Evolutionary conservation across 2,888 invertebrate genomes (phyloP).

Genomic region (Sarcophaga subvicina): DNA sequence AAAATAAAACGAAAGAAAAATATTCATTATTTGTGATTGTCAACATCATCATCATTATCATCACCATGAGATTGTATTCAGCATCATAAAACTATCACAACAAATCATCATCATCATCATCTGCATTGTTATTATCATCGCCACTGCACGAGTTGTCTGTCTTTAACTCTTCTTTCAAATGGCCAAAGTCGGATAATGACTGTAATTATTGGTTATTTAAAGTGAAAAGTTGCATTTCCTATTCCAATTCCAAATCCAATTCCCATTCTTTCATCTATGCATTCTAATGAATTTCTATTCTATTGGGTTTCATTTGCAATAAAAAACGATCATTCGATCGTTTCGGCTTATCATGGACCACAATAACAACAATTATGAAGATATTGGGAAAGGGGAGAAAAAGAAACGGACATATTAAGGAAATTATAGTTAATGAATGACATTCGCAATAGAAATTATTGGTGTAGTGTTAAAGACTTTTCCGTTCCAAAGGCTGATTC

Average conservation of each 20-base stretch:
- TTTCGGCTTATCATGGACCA: not conserved
- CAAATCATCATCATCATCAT: too few relatives aligned
- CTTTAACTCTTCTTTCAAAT: not conserved
- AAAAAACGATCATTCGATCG: not conserved
- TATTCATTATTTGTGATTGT: not conserved
- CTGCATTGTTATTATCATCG: too few relatives aligned
- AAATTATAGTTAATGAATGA: not conserved
- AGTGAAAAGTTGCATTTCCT: constrained; percentile 64
- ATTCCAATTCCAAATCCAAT: constrained; percentile 59
- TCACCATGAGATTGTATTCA: not conserved
- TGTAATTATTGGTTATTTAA: constrained; percentile 22
- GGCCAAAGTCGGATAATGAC: not conserved
- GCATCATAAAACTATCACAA: too few relatives aligned
- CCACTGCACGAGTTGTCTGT: too few relatives aligned
- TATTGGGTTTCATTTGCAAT: not conserved
- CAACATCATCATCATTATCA: not conserved
- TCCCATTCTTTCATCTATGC: not conserved
- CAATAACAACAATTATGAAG: not conserved
- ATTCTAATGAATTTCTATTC: not conserved
- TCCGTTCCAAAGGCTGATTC: not conserved
- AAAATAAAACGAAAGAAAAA: not conserved
- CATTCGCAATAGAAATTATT: not conserved
- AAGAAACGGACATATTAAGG: not conserved
- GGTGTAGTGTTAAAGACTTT: not conserved
- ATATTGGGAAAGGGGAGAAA: not conserved